phyloP scores from a whole-genome alignment of 2,797 vertebrate genomes.

The Erpetoichthys calabaricus region DNA sequence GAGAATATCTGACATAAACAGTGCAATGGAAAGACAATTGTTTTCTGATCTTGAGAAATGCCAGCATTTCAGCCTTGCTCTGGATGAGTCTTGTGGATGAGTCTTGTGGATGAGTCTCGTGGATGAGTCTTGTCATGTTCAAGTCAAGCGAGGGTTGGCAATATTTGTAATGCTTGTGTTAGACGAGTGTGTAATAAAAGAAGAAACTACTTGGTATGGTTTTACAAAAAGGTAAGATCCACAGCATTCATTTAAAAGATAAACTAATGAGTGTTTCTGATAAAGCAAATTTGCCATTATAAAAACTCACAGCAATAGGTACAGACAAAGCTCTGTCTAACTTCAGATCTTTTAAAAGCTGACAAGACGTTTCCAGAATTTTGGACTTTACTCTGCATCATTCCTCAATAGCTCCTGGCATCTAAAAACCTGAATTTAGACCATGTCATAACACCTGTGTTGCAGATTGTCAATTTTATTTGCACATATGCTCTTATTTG shows the following conservation, averaged over 20 bases:
- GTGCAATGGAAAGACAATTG: slow-evolving; percentile 11
- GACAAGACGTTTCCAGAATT: too few species aligned
- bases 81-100: slow-evolving; percentile 14
- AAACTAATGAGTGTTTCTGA: slow-evolving; percentile 10
- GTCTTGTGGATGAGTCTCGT: too few species aligned
- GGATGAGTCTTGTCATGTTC: slow-evolving; percentile 10
- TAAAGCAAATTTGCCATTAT: slow-evolving; percentile 13
- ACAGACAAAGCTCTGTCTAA: slow-evolving; percentile 18
- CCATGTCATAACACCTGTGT: too few species aligned
- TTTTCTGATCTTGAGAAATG: slow-evolving; percentile 9
- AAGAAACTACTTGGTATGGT: slow-evolving; percentile 22
- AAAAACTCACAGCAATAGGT: slow-evolving; percentile 16
- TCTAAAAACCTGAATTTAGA: too few species aligned
- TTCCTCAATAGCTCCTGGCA: too few species aligned
- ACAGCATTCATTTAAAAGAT: slow-evolving; percentile 20
- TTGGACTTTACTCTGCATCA: too few species aligned
- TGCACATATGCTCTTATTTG: too few species aligned
- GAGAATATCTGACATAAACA: slow-evolving; percentile 13
- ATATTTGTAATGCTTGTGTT: slow-evolving; percentile 19
- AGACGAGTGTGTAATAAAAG: slow-evolving; percentile 17
- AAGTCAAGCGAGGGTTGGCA: slow-evolving; percentile 14
- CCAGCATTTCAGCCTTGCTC: slow-evolving; percentile 8
- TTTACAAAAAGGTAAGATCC: slow-evolving; percentile 22
- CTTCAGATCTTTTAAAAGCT: slow-evolving; percentile 8
- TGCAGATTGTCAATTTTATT: too few species aligned